Conservation (phyloP, 2,113 vertebrate genomes). For the Nibea albiflora region DNA sequence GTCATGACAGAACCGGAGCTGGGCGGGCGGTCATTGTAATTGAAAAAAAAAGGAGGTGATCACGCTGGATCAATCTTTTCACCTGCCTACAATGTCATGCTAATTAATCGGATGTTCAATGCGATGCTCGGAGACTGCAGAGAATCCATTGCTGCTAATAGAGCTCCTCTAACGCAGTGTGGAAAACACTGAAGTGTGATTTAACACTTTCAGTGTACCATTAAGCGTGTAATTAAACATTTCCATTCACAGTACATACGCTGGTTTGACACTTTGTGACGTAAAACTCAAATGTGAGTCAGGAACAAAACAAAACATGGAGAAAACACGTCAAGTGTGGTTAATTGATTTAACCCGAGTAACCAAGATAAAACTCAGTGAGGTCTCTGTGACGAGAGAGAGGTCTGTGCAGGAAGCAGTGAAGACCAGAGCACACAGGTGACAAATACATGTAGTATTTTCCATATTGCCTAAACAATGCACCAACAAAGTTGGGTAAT, state of each 20-base stretch:
- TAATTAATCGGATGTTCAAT: slow-evolving; percentile 22
- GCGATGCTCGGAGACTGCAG: neutral
- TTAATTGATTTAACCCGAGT: neutral
- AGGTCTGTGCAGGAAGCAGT: neutral
- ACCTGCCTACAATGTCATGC: neutral
- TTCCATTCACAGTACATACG: slow-evolving; percentile 29
- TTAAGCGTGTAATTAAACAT: slow-evolving; percentile 29
- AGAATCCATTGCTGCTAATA: slow-evolving; percentile 14
- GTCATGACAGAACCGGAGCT: no score
- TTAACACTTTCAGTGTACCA: neutral
- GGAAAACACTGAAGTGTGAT: slow-evolving; percentile 36
- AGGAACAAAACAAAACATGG: slow-evolving; percentile 6
- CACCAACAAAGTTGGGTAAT: neutral
- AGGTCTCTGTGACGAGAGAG: slow-evolving; percentile 15
- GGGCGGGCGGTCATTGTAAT: no score
- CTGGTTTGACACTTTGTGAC: slow-evolving; percentile 43
- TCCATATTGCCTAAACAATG: neutral
- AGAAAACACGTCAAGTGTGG: neutral
- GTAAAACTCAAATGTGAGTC: slow-evolving; percentile 35
- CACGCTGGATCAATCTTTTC: neutral
- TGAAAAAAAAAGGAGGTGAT: no score
- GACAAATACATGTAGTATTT: neutral
- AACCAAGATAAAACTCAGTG: neutral
- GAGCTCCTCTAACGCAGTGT: slow-evolving; percentile 43
- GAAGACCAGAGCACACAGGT: neutral